Conservation (phyloP, 2,797 vertebrate genomes). For the Jordanella pulchra region DNA sequence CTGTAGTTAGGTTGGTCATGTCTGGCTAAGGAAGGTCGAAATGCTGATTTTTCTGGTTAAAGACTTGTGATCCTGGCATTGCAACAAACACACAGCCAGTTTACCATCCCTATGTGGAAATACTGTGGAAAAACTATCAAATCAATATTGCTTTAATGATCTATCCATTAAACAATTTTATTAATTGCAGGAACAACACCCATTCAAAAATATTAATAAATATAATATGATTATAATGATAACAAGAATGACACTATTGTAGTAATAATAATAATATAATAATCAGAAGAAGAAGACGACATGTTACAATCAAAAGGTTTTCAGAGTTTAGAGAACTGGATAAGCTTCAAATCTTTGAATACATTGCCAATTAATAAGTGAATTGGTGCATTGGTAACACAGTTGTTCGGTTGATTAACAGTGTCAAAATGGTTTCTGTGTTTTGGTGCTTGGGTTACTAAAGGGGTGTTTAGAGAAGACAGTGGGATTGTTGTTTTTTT, state of each 20-base stretch:
- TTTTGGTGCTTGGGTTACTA: constrained; percentile 66
- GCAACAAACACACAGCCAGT: constrained; percentile 29
- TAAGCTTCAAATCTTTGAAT: constrained; percentile 58
- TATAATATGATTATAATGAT: too few species aligned
- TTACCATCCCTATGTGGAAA: constrained; percentile 33
- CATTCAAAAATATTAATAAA: background rate
- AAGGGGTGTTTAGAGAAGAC: constrained; percentile 62
- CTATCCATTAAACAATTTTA: background rate
- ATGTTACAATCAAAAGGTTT: background rate
- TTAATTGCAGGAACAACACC: constrained; percentile 16
- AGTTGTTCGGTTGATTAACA: constrained; percentile 80
- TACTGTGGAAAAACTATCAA: background rate
- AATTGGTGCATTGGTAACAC: constrained; percentile 71
- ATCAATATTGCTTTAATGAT: background rate
- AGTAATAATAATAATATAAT: too few species aligned
- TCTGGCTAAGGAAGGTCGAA: constrained; percentile 55
- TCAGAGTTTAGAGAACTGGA: constrained; percentile 24
- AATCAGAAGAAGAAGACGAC: background rate
- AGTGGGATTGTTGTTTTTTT: constrained; percentile 82
- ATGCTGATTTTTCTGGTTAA: constrained; percentile 56
- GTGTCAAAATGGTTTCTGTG: constrained; percentile 76
- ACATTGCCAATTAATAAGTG: constrained; percentile 69
- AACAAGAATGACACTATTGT: too few species aligned
- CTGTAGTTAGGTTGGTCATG: constrained; percentile 58
- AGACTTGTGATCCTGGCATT: constrained; percentile 57